Conservation (phyloP, 1,140 invertebrate genomes). For the Delia radicum region DNA sequence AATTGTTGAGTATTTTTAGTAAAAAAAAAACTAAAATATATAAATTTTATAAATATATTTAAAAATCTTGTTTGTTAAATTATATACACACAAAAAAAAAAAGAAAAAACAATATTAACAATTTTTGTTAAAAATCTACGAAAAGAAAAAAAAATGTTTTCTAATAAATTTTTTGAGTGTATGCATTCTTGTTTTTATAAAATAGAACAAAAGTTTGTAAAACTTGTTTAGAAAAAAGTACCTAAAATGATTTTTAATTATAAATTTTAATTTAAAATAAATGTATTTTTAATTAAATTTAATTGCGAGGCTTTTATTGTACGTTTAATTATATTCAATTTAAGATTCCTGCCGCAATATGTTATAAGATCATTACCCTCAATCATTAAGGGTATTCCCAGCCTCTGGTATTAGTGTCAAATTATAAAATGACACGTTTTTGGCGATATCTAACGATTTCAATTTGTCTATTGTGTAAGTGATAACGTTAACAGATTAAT, state of each 20-base stretch:
- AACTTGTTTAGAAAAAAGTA: neutral
- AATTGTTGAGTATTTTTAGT: conserved; percentile 24
- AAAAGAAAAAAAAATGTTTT: neutral
- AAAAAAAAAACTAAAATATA: conserved; percentile 10
- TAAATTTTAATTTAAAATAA: no score
- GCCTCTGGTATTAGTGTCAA: no score
- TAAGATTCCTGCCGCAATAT: no score
- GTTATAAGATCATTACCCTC: no score
- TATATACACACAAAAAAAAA: neutral
- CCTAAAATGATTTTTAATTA: neutral
- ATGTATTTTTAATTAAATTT: neutral
- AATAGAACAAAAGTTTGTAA: neutral
- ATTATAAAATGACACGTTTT: no score
- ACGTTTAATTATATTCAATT: neutral
- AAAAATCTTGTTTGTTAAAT: conserved; percentile 14
- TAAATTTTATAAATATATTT: conserved; percentile 19
- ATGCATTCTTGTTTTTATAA: neutral
- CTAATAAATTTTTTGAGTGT: neutral
- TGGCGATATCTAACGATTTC: no score
- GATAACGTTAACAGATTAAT: no score
- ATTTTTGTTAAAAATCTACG: neutral
- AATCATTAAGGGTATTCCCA: no score
- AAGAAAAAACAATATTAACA: neutral
- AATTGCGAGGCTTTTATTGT: conserved; percentile 19
- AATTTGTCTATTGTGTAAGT: no score